These are phyloP conservation scores for Pseudococcus jackbeardsleyi DNA, from an alignment of 2,888 invertebrate genomes.

Conservation along the genomic window DNA sequence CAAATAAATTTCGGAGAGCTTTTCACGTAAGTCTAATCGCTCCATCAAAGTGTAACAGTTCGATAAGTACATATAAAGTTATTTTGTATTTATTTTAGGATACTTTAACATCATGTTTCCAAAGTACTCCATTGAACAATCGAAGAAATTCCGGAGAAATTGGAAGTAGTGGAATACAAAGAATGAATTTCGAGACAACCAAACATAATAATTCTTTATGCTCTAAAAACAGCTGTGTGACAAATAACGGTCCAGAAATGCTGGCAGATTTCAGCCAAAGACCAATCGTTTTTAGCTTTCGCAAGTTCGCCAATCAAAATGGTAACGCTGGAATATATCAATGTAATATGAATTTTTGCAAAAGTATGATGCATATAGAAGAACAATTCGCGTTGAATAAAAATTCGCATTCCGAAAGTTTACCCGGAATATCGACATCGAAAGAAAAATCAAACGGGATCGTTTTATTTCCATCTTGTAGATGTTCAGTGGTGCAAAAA, in stretches of 20 bases:
- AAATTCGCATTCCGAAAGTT: constrained; percentile 13
- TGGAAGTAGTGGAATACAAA: constrained; percentile 40
- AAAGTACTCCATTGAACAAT: neutral
- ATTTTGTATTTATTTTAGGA: constrained; percentile 35
- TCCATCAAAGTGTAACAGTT: too few relatives aligned
- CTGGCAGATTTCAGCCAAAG: constrained; percentile 10
- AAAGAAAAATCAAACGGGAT: constrained; percentile 1
- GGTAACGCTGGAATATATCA: neutral
- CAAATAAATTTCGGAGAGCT: constrained; percentile 85
- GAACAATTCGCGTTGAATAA: constrained; percentile 1
- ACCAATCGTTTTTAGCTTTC: constrained; percentile 55
- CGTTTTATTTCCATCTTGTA: neutral
- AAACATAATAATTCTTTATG: constrained; percentile 49
- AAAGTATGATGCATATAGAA: neutral
- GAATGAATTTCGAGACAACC: constrained; percentile 51
- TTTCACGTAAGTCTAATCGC: constrained; percentile 67
- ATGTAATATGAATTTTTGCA: neutral
- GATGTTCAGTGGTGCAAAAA: constrained; percentile 18
- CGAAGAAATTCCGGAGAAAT: constrained; percentile 58
- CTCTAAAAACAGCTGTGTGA: constrained; percentile 11
- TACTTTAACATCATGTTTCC: constrained; percentile 27
- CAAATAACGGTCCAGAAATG: neutral
- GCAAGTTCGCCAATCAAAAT: constrained; percentile 5
- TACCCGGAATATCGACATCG: constrained; percentile 29
- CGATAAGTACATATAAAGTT: neutral